A percentile compares a stretch with the other conserved stretches of the same genome.
Evolutionary conservation across 2,797 vertebrate species (phyloP).

Genomic region (Dromococcyx pavoninus): DNA sequence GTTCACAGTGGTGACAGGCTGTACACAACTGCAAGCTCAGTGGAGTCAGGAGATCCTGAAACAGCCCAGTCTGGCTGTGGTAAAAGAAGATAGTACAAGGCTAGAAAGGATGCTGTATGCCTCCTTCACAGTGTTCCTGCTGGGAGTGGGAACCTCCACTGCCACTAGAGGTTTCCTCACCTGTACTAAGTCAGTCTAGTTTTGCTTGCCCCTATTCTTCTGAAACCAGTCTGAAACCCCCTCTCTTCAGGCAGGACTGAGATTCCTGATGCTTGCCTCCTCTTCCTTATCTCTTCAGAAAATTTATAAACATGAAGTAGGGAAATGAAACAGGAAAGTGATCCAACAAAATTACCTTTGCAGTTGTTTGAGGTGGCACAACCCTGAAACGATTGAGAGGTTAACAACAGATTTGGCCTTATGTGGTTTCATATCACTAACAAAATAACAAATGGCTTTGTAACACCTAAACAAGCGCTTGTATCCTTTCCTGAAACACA

Average conservation of each 20-base stretch:
- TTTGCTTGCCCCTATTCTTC: too few relatives aligned
- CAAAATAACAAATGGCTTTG: background rate
- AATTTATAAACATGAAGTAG: background rate
- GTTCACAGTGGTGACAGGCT: rapidly evolving
- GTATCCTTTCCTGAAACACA: background rate
- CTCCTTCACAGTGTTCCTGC: too few relatives aligned
- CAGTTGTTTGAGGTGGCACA: background rate
- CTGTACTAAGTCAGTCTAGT: too few relatives aligned
- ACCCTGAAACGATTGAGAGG: background rate
- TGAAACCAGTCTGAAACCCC: background rate
- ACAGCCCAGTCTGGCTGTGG: background rate
- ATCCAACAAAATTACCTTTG: background rate
- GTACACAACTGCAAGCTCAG: background rate
- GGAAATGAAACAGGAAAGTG: background rate
- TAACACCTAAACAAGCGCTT: background rate
- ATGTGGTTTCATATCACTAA: background rate
- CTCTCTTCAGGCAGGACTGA: rapidly evolving
- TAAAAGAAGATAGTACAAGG: background rate
- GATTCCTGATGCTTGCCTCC: background rate
- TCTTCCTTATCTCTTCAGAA: background rate
- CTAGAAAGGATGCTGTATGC: background rate
- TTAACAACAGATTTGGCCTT: background rate
- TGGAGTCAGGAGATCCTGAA: background rate
- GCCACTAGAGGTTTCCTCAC: too few relatives aligned
- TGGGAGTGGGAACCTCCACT: too few relatives aligned